Base-by-base conservation (phyloP, 1,140 invertebrate species). In the Pseudomyrmex sp. region DNA sequence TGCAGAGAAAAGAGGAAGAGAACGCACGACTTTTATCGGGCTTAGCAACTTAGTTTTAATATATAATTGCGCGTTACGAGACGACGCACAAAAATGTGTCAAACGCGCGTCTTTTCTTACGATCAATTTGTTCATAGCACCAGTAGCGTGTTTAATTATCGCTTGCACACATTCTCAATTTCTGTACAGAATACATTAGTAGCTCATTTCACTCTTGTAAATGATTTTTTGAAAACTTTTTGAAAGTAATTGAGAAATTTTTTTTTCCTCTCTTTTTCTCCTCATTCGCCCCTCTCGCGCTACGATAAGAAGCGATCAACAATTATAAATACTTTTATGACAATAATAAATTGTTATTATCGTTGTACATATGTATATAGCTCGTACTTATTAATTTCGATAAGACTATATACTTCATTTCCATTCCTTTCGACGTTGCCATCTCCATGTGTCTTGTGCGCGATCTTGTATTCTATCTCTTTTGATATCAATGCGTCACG, bases 321-420 rank as follows among this genome's bases (percentile, higher is more conserved):
- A 86, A 89, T 87, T 90, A 90, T 88, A 90, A 89, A 86, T 88
- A 91, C 91, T 90, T 89, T 90, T 91, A 90, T 89, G 84, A 89
- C 89, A 90, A 91, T 87, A 73, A 86, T 88, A 77, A 88, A 82
- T 92, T 90, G 88, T 92, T 93, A 92, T 92, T 93, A 92, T 93
- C 91, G 88, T 92, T 94, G 94, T 94, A 94, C 93, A 94, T 94
- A 94, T 94, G 94, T 94, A 94, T 90, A 94, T 94, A 94, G 91
- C 91, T 91, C 91, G 93, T 94, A 94, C 93, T 94, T 94, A 94
- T 94, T 94, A 94, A 93, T 92, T 93, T 92, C 90, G 89, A 89
- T 94, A 93, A 94, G 93, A 89, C 91, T 93, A 75, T 92, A 92
- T 92, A 84, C 87, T 82, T 66, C 76, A 10, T 68, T 26, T 13